Evolutionary conservation across 2,888 invertebrate genomes (phyloP).

Genomic region (Drosophila mimetica): DNA sequence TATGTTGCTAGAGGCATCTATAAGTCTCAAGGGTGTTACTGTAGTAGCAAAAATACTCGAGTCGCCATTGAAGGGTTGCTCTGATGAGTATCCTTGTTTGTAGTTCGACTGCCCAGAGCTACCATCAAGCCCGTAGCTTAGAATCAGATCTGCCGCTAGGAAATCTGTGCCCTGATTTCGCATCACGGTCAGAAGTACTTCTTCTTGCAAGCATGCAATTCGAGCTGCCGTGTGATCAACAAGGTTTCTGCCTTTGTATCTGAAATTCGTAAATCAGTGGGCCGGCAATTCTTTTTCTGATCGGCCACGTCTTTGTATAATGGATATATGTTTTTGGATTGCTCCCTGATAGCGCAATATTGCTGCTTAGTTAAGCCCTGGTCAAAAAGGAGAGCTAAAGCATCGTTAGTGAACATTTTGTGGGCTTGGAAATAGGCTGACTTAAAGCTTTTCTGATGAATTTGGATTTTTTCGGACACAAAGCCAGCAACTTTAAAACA

Average conservation of each 20-base stretch:
- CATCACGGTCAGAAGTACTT: neutral
- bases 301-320: neutral
- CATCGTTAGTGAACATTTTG: neutral
- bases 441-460: neutral
- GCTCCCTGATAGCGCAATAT: neutral
- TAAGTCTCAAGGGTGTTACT: neutral
- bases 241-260: neutral
- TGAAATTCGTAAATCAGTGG: neutral
- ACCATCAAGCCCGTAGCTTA: conserved; percentile 3
- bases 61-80: neutral
- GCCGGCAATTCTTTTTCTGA: neutral
- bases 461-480: neutral
- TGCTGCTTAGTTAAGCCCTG: neutral
- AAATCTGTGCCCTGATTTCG: neutral
- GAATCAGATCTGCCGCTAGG: neutral
- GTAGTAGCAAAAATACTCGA: neutral
- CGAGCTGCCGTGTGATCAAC: neutral
- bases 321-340: neutral
- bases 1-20: neutral
- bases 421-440: neutral
- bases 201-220: neutral
- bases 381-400: neutral
- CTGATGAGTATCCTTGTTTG: neutral
- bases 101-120: neutral
- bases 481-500: neutral